These are phyloP conservation scores for Mixornis gularis DNA, from an alignment of 2,113 vertebrate species.

Conservation along the genomic window DNA sequence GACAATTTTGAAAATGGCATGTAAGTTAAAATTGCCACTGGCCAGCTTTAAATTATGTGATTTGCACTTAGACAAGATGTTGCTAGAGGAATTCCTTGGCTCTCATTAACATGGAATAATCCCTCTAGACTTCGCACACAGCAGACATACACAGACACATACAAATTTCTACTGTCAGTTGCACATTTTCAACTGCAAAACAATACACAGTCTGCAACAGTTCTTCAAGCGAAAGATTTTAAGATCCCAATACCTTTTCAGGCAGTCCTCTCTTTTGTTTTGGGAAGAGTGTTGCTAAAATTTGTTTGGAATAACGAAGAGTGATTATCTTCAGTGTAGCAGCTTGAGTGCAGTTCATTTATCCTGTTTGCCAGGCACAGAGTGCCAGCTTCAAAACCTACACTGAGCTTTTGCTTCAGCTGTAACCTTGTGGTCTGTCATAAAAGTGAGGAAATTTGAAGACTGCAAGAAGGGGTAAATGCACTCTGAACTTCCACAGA, in stretches of 20 bases:
- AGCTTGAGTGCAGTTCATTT: not conserved
- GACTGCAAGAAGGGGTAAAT: not conserved
- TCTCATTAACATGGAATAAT: conserved; percentile 69
- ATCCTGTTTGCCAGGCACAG: not conserved
- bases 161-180: conserved; percentile 34
- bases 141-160: conserved; percentile 55
- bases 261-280: not conserved
- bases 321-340: not conserved
- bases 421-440: not conserved
- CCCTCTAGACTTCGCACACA: conserved; percentile 65
- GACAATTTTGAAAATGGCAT: conserved; percentile 43
- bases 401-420: not conserved
- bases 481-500: not conserved
- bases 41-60: conserved; percentile 70
- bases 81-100: conserved; percentile 64
- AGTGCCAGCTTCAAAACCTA: not conserved
- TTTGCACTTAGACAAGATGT: conserved; percentile 64
- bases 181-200: conserved; percentile 37
- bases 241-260: not conserved
- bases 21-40: conserved; percentile 50
- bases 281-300: not conserved
- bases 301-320: not conserved
- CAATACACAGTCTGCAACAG: not conserved
- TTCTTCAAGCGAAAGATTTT: not conserved
- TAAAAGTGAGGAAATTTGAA: not conserved